Base-by-base conservation (phyloP, 2,888 invertebrate genomes). In the Eupithecia subfuscata region DNA sequence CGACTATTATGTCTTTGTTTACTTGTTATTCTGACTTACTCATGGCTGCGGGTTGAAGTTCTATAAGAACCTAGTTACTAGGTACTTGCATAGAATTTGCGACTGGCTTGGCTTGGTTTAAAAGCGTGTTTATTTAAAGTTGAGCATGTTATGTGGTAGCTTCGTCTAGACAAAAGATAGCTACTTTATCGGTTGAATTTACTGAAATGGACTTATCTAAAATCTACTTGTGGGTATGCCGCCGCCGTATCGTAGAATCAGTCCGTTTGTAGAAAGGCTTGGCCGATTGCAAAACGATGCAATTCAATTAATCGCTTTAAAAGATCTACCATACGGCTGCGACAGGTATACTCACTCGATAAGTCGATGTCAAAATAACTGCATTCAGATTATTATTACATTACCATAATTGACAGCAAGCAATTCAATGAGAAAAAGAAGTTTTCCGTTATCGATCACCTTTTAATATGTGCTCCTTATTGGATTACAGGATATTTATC, bases 1-100 rank as follows among this genome's bases (percentile, higher is more conserved):
- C 37, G 40, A 22, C 60, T 70, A 63, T 63, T 71, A 48, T 69
- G 56, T 70, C 48, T 70, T 71, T 72, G 70, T 78, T 72, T 78
- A 56, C 74, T 72, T 72, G 67, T 70, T 73, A 40, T 63, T 40
- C 52, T 70, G 52, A 72, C 69, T 72, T 73, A 43, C 25, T 60
- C 60, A 12, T 60, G 60, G 60, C 60, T 65, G n/a, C 7, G 22
- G 64, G 60, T 60, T 60, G 60, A 60, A 63, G 60, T 69, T 73
- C 34, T 63, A 48, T 64, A 56, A 56, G 60, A 48, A 52, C 37
- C 34, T 52, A 48, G 25, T 25, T 25, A 60, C 60, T 25, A 60
- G 60, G 60, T 60, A 25, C 60, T 30, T 48, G 65, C 65, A 22
- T 34, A 30, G 37, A 60, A 71, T 64, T 64, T 65, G 25, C 48